These are phyloP conservation scores for Sebastes aleutianus DNA, from an alignment of 2,797 vertebrate species.

Conservation along the genomic window DNA sequence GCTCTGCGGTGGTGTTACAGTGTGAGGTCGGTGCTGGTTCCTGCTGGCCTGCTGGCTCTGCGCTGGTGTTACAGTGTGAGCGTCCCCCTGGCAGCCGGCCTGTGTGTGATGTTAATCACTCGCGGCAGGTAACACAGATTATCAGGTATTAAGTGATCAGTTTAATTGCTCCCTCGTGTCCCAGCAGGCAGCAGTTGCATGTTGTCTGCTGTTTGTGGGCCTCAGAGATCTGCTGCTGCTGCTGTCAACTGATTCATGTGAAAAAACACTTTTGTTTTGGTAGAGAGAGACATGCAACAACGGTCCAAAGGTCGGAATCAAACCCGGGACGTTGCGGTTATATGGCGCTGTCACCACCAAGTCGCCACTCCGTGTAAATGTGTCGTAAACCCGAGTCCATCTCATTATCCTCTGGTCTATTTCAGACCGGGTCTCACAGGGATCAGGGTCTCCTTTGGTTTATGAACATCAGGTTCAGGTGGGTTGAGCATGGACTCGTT, in stretches of 20 bases:
- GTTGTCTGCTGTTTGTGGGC: not conserved
- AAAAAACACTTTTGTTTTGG: not conserved
- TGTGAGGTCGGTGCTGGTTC: not conserved
- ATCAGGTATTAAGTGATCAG: slow-evolving; percentile 80
- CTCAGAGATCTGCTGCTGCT: not conserved
- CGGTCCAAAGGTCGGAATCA: too few species aligned
- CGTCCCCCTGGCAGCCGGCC: not conserved
- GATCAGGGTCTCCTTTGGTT: too few species aligned
- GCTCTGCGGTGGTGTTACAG: too few species aligned
- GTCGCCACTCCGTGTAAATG: too few species aligned
- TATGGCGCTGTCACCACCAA: too few species aligned
- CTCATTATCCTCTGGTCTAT: too few species aligned
- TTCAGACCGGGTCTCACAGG: too few species aligned
- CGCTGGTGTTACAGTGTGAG: not conserved
- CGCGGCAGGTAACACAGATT: slow-evolving; percentile 71
- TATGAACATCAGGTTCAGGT: too few species aligned
- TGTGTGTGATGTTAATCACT: slow-evolving; percentile 42
- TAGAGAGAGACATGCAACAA: not conserved
- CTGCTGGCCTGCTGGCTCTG: not conserved
- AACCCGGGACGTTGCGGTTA: too few species aligned
- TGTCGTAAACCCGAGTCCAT: too few species aligned
- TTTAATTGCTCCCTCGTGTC: slow-evolving; percentile 71
- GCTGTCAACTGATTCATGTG: not conserved
- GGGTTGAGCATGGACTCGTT: too few species aligned
- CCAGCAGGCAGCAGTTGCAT: not conserved